Evolutionary conservation across 1,140 invertebrate genomes (phyloP).

Genomic region (Nebria ingens): DNA sequence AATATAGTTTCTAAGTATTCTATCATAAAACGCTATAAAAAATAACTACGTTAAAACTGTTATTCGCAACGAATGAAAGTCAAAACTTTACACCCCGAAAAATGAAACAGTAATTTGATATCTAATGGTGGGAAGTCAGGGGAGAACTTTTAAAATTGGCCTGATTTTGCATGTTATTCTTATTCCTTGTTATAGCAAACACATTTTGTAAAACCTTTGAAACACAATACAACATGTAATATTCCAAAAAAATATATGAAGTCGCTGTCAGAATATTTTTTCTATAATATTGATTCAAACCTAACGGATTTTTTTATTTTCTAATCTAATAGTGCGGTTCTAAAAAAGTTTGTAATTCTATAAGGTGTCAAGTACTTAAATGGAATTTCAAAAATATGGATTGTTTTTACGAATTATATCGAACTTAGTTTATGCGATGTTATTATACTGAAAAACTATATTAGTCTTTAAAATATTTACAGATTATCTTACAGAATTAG

Average conservation of each 20-base stretch:
- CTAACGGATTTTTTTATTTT: neutral
- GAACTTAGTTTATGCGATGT: too few species aligned
- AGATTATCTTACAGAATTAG: too few species aligned
- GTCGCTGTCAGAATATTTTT: too few species aligned
- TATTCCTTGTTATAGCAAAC: neutral
- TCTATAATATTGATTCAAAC: neutral
- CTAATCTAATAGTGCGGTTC: neutral
- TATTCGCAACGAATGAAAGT: too few species aligned
- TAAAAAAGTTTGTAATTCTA: neutral
- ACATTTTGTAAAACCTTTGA: neutral
- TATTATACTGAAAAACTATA: too few species aligned
- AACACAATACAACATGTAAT: neutral
- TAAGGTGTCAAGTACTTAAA: neutral
- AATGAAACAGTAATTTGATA: neutral
- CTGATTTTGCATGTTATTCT: neutral
- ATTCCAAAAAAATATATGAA: neutral
- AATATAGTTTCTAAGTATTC: neutral
- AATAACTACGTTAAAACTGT: too few species aligned
- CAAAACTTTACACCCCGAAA: neutral
- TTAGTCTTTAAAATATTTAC: too few species aligned
- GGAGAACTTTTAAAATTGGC: neutral
- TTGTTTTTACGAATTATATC: too few species aligned
- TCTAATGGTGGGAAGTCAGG: neutral
- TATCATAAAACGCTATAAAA: neutral
- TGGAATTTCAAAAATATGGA: neutral